Evolutionary conservation across 2,888 invertebrate species (phyloP).

Genomic region (Rhagonycha lutea): DNA sequence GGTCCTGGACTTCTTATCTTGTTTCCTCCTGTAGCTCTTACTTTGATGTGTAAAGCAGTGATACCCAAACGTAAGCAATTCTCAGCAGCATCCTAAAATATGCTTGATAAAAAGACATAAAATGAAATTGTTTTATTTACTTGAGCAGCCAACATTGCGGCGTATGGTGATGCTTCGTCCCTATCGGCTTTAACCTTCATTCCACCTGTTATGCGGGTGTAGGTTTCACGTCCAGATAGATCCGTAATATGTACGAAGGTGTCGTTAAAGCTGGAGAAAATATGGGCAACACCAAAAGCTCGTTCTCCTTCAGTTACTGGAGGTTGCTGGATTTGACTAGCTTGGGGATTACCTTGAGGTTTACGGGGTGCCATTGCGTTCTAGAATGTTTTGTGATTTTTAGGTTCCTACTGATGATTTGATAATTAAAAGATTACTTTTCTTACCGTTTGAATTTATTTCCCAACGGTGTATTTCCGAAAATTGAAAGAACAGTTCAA

Average conservation of each 20-base stretch:
- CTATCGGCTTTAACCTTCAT: slow-evolving; percentile 99
- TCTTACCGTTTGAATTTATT: neutral
- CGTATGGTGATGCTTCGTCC: slow-evolving; percentile 99
- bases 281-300: slow-evolving; percentile 99
- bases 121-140: slow-evolving; percentile 55
- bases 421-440: neutral
- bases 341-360: slow-evolving; percentile 95
- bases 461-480: neutral
- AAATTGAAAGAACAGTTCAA: neutral
- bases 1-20: slow-evolving; percentile 99
- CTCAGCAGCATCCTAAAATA: slow-evolving; percentile 91
- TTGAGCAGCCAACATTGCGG: slow-evolving; percentile 99
- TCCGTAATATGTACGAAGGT: slow-evolving; percentile 99
- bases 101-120: neutral
- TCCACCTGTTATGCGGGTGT: slow-evolving; percentile 93
- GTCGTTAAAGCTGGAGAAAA: slow-evolving; percentile 99
- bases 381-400: slow-evolving; percentile 17
- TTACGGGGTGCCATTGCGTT: slow-evolving; percentile 92
- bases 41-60: slow-evolving; percentile 96
- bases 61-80: slow-evolving; percentile 97
- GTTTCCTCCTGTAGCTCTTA: slow-evolving; percentile 98
- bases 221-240: slow-evolving; percentile 94
- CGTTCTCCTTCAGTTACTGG: slow-evolving; percentile 97
- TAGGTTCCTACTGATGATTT: neutral
- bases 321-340: slow-evolving; percentile 87